Percentiles rank a stretch among this genome's conserved stretches.
Conservation (phyloP, 2,113 vertebrate genomes). For the Pionites leucogaster region DNA sequence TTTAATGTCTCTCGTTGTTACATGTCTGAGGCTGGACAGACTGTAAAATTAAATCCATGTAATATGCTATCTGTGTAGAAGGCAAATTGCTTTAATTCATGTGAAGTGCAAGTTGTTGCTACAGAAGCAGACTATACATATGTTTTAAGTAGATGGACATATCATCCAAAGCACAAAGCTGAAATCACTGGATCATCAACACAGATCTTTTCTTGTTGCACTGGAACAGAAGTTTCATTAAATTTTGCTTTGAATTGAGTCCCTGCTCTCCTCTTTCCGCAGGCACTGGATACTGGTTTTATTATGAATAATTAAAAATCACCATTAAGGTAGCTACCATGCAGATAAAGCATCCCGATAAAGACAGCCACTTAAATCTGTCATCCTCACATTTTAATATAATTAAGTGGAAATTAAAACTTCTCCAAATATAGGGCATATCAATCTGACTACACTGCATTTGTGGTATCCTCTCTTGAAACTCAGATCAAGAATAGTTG, state of each 20-base stretch:
- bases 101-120: background rate
- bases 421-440: background rate
- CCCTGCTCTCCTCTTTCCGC: background rate
- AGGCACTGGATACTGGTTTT: background rate
- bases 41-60: background rate
- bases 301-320: background rate
- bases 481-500: background rate
- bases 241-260: background rate
- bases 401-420: background rate
- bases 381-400: background rate
- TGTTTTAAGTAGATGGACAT: background rate
- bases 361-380: background rate
- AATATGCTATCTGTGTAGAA: background rate
- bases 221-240: background rate
- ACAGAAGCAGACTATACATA: background rate
- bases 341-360: background rate
- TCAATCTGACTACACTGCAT: background rate
- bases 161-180: background rate
- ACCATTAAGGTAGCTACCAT: background rate
- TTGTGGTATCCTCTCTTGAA: background rate
- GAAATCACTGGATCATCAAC: rapidly evolving
- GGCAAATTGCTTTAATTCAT: background rate
- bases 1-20: rapidly evolving
- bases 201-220: background rate
- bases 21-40: rapidly evolving